Evolutionary conservation across 2,797 vertebrate genomes (phyloP), one percentile per base, ranked within the genome.

Genomic region (Lepilemur septentrionalis): DNA sequence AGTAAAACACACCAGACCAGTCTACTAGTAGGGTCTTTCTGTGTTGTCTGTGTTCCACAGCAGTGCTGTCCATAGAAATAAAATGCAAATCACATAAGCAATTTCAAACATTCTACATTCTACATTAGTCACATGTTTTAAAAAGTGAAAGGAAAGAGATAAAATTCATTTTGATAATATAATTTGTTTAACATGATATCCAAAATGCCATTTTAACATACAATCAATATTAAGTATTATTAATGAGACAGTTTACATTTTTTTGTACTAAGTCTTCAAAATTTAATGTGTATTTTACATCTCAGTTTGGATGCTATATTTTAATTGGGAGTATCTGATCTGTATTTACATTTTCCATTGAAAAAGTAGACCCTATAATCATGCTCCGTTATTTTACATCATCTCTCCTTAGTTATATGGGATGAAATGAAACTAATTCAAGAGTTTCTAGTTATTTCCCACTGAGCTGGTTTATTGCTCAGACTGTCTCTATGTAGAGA

Each of bases 141-240:
- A 50, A 83, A 92, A 88, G 32, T 12, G 20, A 84, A 72, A 93
- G 23, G 25, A 81, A 67, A 93, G 38, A 87, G 2, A 10, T 10
- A 88, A 92, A 93, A 63, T 75, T 83, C 17, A 59, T 87, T 75
- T 87, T 95, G 22, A 23, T 63, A 30, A 59, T 38, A 55, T 46
- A 12, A 75, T 94, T 90, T 86, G 96, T 93, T 95, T 84, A 88
- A 73, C 11, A 0, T 17, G 80, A 32, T 20, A 85, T 83, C 46
- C 41, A 89, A 67, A 15, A 63, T 80, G 78, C 11, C 30, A 75
- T 41, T 83, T 83, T 30, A 69, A 67, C 43, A 67, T 25, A 13
- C 12, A 81, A 76, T 85, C 22, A 88, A 41, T 48, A 88, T 88
- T 75, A 48, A 93, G 48, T 59, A 32, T 25, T 67, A 50, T 30